Evolutionary conservation across 2,888 invertebrate genomes (phyloP).

Genomic region (Dione vanillae): DNA sequence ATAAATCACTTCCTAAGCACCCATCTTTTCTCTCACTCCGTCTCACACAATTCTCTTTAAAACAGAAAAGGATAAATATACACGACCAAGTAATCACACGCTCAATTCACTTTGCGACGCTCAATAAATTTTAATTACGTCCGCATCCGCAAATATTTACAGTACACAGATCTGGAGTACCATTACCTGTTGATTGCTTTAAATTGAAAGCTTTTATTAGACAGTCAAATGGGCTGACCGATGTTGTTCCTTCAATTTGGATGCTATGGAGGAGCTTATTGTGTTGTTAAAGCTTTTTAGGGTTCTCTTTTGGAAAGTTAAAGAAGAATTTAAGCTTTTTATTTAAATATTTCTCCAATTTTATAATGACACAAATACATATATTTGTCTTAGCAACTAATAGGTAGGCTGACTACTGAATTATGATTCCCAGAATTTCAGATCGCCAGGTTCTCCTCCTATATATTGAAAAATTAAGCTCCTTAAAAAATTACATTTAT

Average conservation of each 20-base stretch:
- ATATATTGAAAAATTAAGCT: too few relatives aligned
- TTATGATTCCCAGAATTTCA: too few relatives aligned
- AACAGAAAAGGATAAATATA: conserved; percentile 5
- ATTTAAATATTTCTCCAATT: too few relatives aligned
- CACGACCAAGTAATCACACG: conserved; percentile 32
- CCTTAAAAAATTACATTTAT: too few relatives aligned
- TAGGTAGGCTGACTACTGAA: too few relatives aligned
- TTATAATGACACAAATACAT: too few relatives aligned
- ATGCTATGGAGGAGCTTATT: not conserved
- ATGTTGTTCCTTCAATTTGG: not conserved
- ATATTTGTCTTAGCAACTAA: too few relatives aligned
- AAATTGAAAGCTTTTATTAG: conserved; percentile 24
- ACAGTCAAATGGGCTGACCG: conserved; percentile 4
- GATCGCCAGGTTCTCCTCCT: too few relatives aligned
- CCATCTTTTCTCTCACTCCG: not conserved
- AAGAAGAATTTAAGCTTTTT: too few relatives aligned
- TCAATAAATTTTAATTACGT: conserved; percentile 42
- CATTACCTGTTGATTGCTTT: conserved; percentile 40
- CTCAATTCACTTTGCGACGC: conserved; percentile 35
- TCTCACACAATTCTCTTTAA: not conserved
- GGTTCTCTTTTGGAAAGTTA: too few relatives aligned
- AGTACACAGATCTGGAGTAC: conserved; percentile 29
- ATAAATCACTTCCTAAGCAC: not conserved
- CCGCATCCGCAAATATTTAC: conserved; percentile 39
- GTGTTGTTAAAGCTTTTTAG: too few relatives aligned